Base-by-base conservation (phyloP, 1,140 invertebrate genomes). In the Cydia splendana region DNA sequence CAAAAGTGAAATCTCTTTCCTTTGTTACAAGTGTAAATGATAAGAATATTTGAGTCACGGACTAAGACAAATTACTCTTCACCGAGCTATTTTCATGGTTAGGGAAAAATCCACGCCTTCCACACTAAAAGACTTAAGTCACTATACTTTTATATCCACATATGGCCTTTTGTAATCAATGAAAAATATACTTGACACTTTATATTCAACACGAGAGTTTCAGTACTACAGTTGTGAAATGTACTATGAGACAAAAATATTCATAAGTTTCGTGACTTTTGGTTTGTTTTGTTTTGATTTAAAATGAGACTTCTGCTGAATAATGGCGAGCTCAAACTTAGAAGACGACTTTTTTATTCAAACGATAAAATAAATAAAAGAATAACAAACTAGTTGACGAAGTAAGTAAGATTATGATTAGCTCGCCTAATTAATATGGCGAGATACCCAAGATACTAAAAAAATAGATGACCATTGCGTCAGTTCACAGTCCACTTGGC, bases 11-110 rank as follows among this genome's bases (percentile, higher is more conserved):
- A 62, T 62, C 57, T 62, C 57, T 62, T 3, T 62, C 57, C 20
- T 24, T 62, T 24, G 20, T 62, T 24, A 62, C 9, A 62, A 62
- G 57, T 62, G 57, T 62, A 24, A 24, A 24, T 62, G 57, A 62
- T 62, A 62, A 62, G 57, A 62, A 24, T 62, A 62, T 62, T 62
- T 62, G 57, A 62, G 57, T 10, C 57, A 24, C 20, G 20, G 20
- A 24, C 57, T 62, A 62, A 62, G 57, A 62, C 57, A 62, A 62
- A 62, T 24, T 20, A 62, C 57, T 62, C 15, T 24, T 62, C 57
- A 62, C 57, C 57, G 57, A 24, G 20, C 57, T 62, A 62, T 24
- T 62, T 62, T 62, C 57, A 62, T 62, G 57, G 57, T 24, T 62
- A 62, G 9, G 18, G 57, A 62, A 62, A 62, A 62, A 62, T 62